Conservation (phyloP, 1,140 invertebrate genomes). For the Papilio polytes region DNA sequence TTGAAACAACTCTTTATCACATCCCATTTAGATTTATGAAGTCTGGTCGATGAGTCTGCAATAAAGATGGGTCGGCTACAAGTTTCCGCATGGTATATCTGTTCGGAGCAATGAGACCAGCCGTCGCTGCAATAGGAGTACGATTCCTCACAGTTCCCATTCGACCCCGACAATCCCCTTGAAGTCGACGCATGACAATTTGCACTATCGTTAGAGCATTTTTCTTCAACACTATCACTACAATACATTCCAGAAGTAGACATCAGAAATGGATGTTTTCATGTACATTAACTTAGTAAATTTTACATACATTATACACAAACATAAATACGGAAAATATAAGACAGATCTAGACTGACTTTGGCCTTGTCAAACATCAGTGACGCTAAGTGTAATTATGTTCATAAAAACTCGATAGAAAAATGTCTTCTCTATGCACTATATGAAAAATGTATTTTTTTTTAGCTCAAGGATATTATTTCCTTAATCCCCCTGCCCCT, state of each 20-base stretch:
- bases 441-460: neutral
- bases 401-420: neutral
- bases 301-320: constrained; percentile 28
- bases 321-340: constrained; percentile 12
- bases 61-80: constrained; percentile 57
- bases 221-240: constrained; percentile 37
- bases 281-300: constrained; percentile 7
- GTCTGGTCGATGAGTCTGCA: constrained; percentile 52
- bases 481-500: too few species aligned
- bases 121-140: constrained; percentile 49
- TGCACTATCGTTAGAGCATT: constrained; percentile 49
- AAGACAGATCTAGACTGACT: neutral
- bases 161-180: constrained; percentile 53
- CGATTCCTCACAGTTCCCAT: constrained; percentile 53
- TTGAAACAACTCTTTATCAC: constrained; percentile 56
- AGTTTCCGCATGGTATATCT: constrained; percentile 38
- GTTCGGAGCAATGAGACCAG: constrained; percentile 54
- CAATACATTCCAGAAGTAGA: constrained; percentile 29
- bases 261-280: neutral
- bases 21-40: constrained; percentile 60
- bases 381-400: neutral
- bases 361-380: neutral
- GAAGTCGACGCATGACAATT: constrained; percentile 58
- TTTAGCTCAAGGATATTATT: too few species aligned
- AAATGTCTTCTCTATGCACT: neutral